Evolutionary conservation across 2,888 invertebrate species (phyloP).

Genomic region (Archaeoteleia sp.): DNA sequence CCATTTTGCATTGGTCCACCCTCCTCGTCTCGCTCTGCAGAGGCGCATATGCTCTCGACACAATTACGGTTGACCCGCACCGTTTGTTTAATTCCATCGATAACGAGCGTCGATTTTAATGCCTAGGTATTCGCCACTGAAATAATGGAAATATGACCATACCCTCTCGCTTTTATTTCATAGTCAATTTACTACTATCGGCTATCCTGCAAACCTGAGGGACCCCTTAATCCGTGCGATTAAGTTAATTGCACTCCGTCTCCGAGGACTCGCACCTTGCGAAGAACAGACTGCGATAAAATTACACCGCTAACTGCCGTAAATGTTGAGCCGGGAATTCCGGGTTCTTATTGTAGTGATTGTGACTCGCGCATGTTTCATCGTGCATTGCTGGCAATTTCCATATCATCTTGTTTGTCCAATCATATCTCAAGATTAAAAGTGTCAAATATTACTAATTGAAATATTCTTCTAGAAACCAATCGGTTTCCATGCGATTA

Average conservation of each 20-base stretch:
- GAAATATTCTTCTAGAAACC: no score
- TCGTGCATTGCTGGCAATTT: background rate
- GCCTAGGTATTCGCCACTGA: conserved; percentile 25
- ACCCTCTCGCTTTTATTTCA: conserved; percentile 48
- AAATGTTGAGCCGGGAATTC: conserved; percentile 25
- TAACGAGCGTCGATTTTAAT: conserved; percentile 54
- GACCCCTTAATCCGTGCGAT: conserved; percentile 49
- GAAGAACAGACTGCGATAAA: conserved; percentile 31
- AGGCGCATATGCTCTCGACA: conserved; percentile 44
- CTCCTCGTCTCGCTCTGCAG: no score
- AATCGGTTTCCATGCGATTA: no score
- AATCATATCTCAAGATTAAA: no score
- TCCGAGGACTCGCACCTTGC: conserved; percentile 35
- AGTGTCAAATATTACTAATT: background rate
- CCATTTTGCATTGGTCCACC: conserved; percentile 10
- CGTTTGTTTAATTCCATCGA: conserved; percentile 54
- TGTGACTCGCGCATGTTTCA: conserved; percentile 15
- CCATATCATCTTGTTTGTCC: background rate
- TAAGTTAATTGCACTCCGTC: conserved; percentile 47
- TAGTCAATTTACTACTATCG: conserved; percentile 45
- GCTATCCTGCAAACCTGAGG: conserved; percentile 30
- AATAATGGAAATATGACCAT: conserved; percentile 52
- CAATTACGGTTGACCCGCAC: conserved; percentile 48
- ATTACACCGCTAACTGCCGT: conserved; percentile 36
- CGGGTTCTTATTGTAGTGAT: conserved; percentile 13